Conservation (phyloP, 2,888 invertebrate species). For the Rhaphigaster nebulosa region DNA sequence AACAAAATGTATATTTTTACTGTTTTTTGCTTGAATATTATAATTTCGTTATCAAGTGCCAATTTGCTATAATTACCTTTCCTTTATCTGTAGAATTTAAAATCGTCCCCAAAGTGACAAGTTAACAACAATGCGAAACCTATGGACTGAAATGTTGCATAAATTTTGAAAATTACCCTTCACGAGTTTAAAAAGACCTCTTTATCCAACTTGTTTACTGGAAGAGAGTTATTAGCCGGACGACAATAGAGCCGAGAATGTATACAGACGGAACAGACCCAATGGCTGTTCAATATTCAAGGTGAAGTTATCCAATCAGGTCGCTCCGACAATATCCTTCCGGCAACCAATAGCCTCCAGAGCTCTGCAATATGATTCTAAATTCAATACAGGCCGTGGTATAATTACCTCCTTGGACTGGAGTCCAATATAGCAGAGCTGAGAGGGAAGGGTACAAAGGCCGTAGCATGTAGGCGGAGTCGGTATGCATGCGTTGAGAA, state of each 20-base stretch:
- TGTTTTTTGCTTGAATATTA: too few species aligned
- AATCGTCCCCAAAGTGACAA: too few species aligned
- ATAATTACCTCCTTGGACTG: slow-evolving; percentile 22
- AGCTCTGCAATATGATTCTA: slow-evolving; percentile 19
- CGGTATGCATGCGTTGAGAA: background rate
- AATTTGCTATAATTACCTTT: too few species aligned
- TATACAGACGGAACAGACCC: background rate
- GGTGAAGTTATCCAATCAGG: slow-evolving; percentile 11
- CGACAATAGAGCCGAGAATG: background rate
- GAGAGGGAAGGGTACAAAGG: background rate
- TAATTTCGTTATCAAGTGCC: too few species aligned
- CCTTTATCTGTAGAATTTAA: too few species aligned
- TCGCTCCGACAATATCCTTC: slow-evolving; percentile 25
- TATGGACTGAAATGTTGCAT: too few species aligned
- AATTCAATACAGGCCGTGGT: background rate
- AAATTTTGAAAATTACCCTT: too few species aligned
- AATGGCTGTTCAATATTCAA: slow-evolving; percentile 28
- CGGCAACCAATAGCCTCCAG: background rate
- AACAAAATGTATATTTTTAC: too few species aligned
- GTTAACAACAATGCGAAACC: too few species aligned
- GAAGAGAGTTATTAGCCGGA: background rate
- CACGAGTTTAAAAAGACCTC: too few species aligned
- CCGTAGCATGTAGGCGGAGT: background rate
- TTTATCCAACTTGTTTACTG: background rate
- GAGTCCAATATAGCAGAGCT: background rate